phyloP scores from a whole-genome alignment of 2,797 vertebrate genomes.

The Xiphophorus birchmanni region DNA sequence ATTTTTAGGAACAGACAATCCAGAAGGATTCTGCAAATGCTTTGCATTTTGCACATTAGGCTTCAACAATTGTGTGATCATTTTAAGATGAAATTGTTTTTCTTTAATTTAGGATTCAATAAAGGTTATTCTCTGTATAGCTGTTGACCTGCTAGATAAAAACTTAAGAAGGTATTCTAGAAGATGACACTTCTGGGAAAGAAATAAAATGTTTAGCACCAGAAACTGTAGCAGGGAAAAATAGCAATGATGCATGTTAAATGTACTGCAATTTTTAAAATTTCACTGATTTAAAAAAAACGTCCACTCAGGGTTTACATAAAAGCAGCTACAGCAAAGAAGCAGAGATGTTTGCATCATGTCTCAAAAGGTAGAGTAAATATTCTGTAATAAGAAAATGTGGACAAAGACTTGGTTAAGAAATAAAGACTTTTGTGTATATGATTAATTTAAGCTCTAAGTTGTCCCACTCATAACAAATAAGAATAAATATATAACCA shows the following conservation, averaged over 20 bases:
- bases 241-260: background rate
- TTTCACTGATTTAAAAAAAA: background rate
- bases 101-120: background rate
- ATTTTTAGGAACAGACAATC: constrained; percentile 26
- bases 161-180: background rate
- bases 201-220: background rate
- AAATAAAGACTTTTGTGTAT: background rate
- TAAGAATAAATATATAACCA: background rate
- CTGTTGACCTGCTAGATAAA: background rate
- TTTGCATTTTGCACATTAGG: constrained; percentile 7
- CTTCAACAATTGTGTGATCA: background rate
- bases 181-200: background rate
- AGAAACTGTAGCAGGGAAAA: background rate
- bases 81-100: background rate
- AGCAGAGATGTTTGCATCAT: background rate
- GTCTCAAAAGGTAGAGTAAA: background rate
- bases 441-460: background rate
- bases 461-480: background rate
- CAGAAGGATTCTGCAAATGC: constrained; percentile 17
- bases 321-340: background rate
- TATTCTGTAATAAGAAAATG: background rate
- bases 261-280: background rate
- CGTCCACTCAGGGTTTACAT: background rate
- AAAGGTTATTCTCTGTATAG: background rate
- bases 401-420: background rate